Conservation (phyloP, 37 sponge, comb jelly and placozoan genomes). For the Tethya wilhelma region DNA sequence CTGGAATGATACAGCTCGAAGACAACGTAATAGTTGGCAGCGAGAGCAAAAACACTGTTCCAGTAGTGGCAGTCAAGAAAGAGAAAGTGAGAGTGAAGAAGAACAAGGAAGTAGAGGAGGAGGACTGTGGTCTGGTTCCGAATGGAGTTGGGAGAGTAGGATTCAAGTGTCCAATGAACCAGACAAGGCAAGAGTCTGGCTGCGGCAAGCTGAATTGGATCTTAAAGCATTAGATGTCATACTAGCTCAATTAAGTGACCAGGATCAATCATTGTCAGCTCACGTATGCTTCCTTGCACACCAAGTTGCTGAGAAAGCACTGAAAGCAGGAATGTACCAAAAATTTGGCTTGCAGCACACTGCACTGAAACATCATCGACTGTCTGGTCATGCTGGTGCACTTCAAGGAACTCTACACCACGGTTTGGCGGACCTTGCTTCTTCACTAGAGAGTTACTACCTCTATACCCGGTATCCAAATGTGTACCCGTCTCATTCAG, state of each 20-base stretch:
- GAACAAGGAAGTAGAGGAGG: too few relatives aligned
- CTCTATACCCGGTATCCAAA: slow-evolving; percentile 6
- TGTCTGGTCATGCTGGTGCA: neutral
- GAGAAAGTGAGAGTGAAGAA: too few relatives aligned
- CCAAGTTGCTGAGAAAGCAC: slow-evolving; percentile 59
- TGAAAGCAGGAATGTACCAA: slow-evolving; percentile 59
- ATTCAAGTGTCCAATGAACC: slow-evolving; percentile 19
- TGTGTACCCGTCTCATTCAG: neutral
- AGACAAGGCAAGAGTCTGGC: slow-evolving; percentile 37
- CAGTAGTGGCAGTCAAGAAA: too few relatives aligned
- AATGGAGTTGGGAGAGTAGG: neutral
- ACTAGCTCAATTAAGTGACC: neutral
- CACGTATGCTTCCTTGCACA: slow-evolving; percentile 54
- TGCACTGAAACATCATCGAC: neutral
- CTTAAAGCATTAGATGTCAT: slow-evolving; percentile 22
- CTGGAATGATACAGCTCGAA: slow-evolving; percentile 3
- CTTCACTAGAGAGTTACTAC: neutral
- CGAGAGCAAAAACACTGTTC: neutral
- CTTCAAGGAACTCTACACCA: neutral
- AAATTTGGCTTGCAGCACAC: neutral
- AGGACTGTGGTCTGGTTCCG: too few relatives aligned
- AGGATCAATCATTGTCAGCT: slow-evolving; percentile 5
- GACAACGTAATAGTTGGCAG: neutral
- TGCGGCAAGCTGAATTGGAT: slow-evolving; percentile 42
- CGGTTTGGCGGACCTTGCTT: neutral